A percentile compares a stretch with the other conserved stretches of the same genome.
Evolutionary conservation across 2,888 invertebrate genomes (phyloP).

Genomic region (Leuctra nigra): DNA sequence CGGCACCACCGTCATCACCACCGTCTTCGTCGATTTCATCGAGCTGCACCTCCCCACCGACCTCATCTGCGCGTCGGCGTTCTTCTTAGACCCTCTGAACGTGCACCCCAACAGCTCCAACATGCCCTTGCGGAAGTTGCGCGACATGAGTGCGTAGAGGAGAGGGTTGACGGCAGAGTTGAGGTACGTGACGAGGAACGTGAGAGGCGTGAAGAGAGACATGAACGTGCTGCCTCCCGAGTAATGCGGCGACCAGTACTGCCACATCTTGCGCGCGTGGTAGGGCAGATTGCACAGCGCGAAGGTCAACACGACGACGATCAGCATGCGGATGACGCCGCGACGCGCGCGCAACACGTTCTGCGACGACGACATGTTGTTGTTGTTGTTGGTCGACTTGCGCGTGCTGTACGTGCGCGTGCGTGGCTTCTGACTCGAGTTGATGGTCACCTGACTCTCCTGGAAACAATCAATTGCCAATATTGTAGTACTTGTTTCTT

Average conservation of each 20-base stretch:
- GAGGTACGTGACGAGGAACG: constrained; percentile 80
- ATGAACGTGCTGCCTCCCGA: constrained; percentile 65
- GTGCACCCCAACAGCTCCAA: constrained; percentile 67
- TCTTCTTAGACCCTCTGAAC: constrained; percentile 33
- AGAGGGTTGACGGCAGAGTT: constrained; percentile 89
- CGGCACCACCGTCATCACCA: constrained; percentile 51
- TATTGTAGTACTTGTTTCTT: too few species aligned
- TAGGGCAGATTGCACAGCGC: constrained; percentile 85
- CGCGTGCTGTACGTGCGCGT: background rate
- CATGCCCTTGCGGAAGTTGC: constrained; percentile 80
- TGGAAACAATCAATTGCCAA: too few species aligned
- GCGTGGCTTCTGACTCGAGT: background rate
- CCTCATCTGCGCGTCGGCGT: constrained; percentile 34
- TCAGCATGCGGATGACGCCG: constrained; percentile 82
- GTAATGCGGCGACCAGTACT: constrained; percentile 68
- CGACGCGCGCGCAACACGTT: constrained; percentile 72
- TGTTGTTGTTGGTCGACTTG: too few species aligned
- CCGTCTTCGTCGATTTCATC: constrained; percentile 48
- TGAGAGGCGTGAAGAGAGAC: constrained; percentile 72
- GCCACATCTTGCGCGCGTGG: constrained; percentile 83
- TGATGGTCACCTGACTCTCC: background rate
- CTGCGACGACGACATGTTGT: constrained; percentile 62
- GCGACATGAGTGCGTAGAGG: constrained; percentile 79
- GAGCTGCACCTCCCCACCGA: constrained; percentile 44
- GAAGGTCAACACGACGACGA: constrained; percentile 82